Evolutionary conservation across 2,888 invertebrate genomes (phyloP), one percentile per base, ranked within the genome.

Genomic region (Sinopyrophorus schimmeli): DNA sequence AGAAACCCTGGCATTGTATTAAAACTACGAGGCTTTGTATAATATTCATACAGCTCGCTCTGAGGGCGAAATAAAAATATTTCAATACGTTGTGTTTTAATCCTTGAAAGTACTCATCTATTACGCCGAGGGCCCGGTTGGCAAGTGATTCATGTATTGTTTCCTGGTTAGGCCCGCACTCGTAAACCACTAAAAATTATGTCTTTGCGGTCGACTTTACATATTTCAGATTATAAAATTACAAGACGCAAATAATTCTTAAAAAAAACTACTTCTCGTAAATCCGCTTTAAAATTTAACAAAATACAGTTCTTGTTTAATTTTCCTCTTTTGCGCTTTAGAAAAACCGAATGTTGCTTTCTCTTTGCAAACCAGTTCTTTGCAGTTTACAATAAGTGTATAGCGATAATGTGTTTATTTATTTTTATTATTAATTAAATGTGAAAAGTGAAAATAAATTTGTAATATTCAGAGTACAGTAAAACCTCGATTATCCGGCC

Each of bases 11-110:
- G 53, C 50, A 59, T 61, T 60, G 62, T 62, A 60, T 63, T 60
- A 61, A 62, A 64, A 63, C 64, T 63, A 64, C 59, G 61, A 61
- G 61, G 63, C 63, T 64, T 64, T 63, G 59, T 61, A 63, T 64
- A 64, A 66, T 64, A 64, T 64, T 66, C 65, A 64, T 65, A 61
- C 60, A 58, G 59, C 58, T 50, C 54, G 49, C 53, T 38, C 48
- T 47, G 59, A 61, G 63, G 58, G 61, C 55, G 62, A 67, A 69
- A 68, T 67, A 72, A 70, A 71, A 72, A 73, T 72, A 72, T 73
- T 73, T 72, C 73, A 72, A 71, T 71, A 71, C 70, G 72, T 69
- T 70, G 67, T 62, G 68, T 69, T 73, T 72, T 73, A 74, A 74
- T 74, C 74, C 74, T 64, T 52, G 62, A 64, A 70, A 73, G 73